Evolutionary conservation across 2,113 vertebrate genomes (phyloP).

Genomic region (human): DNA sequence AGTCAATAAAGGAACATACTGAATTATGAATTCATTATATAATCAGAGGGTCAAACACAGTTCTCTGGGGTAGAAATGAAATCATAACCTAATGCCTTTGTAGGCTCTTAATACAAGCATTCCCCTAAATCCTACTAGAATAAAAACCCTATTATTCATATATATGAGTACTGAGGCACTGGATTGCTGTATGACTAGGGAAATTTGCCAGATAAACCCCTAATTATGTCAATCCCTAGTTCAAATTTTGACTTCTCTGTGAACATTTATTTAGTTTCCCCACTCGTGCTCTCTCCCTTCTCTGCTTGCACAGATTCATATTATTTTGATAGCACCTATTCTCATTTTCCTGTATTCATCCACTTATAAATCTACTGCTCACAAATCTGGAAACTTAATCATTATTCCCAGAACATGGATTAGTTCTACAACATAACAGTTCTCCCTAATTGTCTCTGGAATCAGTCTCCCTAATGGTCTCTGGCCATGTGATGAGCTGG

Average conservation of each 20-base stretch:
- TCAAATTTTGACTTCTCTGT: background rate
- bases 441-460: background rate
- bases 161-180: background rate
- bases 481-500: background rate
- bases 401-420: background rate
- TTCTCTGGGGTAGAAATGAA: background rate
- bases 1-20: background rate
- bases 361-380: background rate
- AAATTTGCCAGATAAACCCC: background rate
- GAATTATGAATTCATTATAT: background rate
- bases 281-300: background rate
- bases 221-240: background rate
- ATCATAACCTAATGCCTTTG: background rate
- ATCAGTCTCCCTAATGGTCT: background rate
- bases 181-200: background rate
- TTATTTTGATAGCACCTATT: background rate
- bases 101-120: background rate
- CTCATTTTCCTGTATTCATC: background rate
- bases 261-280: background rate
- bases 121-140: background rate
- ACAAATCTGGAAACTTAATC: background rate
- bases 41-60: background rate
- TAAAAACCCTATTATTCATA: background rate
- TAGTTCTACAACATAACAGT: background rate
- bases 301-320: background rate